Base-by-base conservation (phyloP, 2,113 vertebrate genomes). In the Crotophaga sulcirostris region DNA sequence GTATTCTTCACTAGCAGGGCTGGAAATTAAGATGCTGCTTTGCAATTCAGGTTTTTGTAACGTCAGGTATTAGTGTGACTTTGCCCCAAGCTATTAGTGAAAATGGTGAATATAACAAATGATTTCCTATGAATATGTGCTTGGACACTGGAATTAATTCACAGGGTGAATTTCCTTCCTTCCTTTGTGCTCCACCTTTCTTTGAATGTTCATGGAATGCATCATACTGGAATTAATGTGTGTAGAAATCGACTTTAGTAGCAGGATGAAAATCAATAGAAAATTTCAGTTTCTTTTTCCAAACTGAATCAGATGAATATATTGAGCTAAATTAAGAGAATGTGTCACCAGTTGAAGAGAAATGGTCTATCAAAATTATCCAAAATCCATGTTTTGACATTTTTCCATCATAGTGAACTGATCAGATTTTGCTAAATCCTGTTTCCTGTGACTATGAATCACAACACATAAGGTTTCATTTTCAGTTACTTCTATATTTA, bases 1-100 rank as follows among this genome's bases (percentile, higher is more conserved):
- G 3, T 47, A 10, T 84, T 91, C 51, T 76, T 91, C 83, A 60
- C 84, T 59, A 87, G 94, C 72, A 58, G 92, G 33, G 76, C 79
- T 95, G 76, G 70, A 91, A 93, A 90, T 28, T 49, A 94, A 93
- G 64, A 49, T 52, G 64, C 28, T 94, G 49, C 78, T 87, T 68
- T 51, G 42, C 66, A 84, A 63, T 34, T 72, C 84, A 84, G 91
- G 85, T 45, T 69, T 87, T 84, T 73, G 81, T 55, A 19, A 36
- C 24, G 36, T 24, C 58, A 84, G 42, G n/a, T 60, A 10, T 3
- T 64, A 69, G 56, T 74, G 55, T 67, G 79, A 72, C 38, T 95
- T 67, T 80, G 79, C 20, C n/a, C 44, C 42, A 36, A 0, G 0
- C 80, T 82, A 51, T 85, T 80, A 68, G 80, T 42, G 44, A 66